Base-by-base conservation (phyloP, 1,140 invertebrate genomes). In the Uloborus diversus region DNA sequence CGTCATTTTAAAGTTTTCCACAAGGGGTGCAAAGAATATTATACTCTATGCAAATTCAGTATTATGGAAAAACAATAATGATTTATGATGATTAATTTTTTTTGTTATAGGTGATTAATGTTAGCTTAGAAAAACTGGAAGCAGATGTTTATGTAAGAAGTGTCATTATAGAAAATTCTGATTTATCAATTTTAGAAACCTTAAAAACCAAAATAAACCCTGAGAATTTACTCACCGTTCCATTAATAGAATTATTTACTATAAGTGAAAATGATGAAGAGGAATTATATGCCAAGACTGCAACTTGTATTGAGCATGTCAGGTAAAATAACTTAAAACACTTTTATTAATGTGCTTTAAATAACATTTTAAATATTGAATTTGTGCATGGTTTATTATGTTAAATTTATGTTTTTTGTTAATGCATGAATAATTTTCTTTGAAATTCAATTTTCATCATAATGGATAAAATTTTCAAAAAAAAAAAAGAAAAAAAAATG, bases 211-310 rank as follows among this genome's bases (percentile, higher is more conserved):
- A 35, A 57, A 11, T 80, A 32, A 65, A 71, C 20, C 2, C 20
- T n/a, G 59, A 65, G n/a, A 49, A 9, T 14, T 17, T 30, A 3
- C 23, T 62, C 25, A 81, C 49, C 51, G 81, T 82, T n/a, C 82
- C 82, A 23, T 47, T 84, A 4, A 57, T 51, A 30, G 82, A 84
- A 61, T 51, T 84, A 9, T 83, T 81, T 81, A 51, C 75, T 7
- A 81, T 83, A 3, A 81, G 78, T 56, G 82, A 83, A 49, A 66
- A 56, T 30, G 80, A 81, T 30, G 68, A 81, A 33, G 80, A 83
- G 20, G 78, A 66, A 33, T 33, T 61, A n/a, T 84, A 56, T 78
- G 49, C 51, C 11, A 81, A 82, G 59, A 84, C 82, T 17, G 83
- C 83, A 14, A 20, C 78, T 13, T 53, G 80, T 27, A 81, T 84